phyloP scores from a whole-genome alignment of 2,113 vertebrate species.

The Dicrurus megarhynchus region DNA sequence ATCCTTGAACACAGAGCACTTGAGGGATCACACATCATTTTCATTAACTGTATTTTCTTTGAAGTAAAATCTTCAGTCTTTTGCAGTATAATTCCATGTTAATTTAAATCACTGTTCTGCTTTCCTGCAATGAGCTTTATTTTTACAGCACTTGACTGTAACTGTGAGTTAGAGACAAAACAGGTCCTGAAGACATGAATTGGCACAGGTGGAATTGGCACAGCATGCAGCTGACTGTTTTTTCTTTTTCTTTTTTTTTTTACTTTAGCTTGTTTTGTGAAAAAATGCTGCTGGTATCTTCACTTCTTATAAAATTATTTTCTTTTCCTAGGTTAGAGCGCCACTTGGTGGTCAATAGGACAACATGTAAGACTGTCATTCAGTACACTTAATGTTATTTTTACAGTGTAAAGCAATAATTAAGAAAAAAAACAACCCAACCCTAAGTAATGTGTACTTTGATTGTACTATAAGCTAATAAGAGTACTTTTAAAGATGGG shows the following conservation, averaged over 20 bases:
- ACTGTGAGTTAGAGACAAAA: not conserved
- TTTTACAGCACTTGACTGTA: constrained; percentile 19
- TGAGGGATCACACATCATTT: constrained; percentile 20
- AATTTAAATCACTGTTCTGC: not conserved
- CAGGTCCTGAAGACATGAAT: not conserved
- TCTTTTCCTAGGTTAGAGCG: constrained; percentile 69
- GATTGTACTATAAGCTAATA: not conserved
- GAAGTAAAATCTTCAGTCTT: constrained; percentile 48
- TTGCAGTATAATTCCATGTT: not conserved
- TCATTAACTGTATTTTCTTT: constrained; percentile 61
- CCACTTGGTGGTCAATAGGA: constrained; percentile 59
- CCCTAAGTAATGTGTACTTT: not conserved
- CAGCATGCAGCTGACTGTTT: not conserved
- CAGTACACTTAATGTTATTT: not conserved
- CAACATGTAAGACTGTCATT: not conserved
- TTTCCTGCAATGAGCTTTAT: not conserved
- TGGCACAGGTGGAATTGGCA: not conserved
- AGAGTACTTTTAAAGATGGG: not conserved
- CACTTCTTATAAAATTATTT: not conserved
- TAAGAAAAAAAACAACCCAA: rapidly evolving
- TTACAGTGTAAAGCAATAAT: not conserved
- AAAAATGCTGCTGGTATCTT: not conserved
- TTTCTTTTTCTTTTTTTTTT: not conserved
- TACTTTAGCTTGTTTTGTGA: not conserved
- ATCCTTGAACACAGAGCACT: not conserved